Base-by-base conservation (phyloP, 2,797 vertebrate species). In the Mareca strepera region DNA sequence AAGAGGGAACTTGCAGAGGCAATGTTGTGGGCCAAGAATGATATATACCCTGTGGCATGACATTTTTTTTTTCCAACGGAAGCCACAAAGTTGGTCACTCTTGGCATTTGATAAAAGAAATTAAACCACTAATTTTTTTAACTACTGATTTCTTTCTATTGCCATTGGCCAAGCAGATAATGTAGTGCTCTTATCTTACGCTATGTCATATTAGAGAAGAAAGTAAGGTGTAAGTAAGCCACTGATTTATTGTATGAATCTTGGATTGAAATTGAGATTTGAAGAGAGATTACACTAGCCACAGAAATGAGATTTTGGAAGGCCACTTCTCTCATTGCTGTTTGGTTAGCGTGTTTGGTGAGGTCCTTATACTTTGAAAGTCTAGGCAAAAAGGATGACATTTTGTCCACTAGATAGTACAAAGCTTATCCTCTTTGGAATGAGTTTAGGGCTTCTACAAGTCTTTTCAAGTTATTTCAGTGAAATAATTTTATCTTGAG, bases 261-360 rank as follows among this genome's bases (percentile, higher is more conserved):
- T 58, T 68, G 44, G 11, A 20, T 9, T 73, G 46, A 81, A 62
- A 62, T 35, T 43, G 67, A 66, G 35, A 60, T 16, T 21, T 76
- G 33, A 90, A 84, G 7, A 91, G 67, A 78, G 21, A 55, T 76
- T 62, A 70, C 14, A 66, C 29, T 58, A 67, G 60, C 73, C n/a
- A 76, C 12, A 80, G 62, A 90, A 83, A 69, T 50, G 20, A 86
- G 11, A 83, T 69, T 93, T 88, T 66, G 31, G 39, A 80, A 88
- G 9, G 52, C 46, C 28, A 68, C 4, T 1, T 78, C 25, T 82
- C 28, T 13, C 37, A 12, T 0, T 74, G 13, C 37, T 11, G 0
- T 88, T 86, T 39, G 7, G 12, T 68, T 91, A 53, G 4, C 2
- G 5, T 29, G 5, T 85, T 79, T 90, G 26, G 23, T 91, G 21